Base-by-base conservation (phyloP, 2,888 invertebrate species). In the Ephialtes manifestator region DNA sequence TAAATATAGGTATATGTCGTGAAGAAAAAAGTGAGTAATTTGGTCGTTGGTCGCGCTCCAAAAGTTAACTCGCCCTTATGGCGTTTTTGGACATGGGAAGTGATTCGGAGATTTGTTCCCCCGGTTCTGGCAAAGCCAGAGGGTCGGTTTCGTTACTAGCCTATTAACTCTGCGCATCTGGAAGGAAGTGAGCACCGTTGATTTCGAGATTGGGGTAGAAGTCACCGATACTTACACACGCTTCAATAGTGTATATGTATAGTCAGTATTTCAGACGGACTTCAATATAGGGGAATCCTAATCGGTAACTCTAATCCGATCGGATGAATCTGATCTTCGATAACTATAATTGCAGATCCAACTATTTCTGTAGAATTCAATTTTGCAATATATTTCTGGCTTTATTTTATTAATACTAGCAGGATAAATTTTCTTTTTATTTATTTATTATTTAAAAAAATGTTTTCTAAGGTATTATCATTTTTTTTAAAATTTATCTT, bases 181-280 rank as follows among this genome's bases (percentile, higher is more conserved):
- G 74, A 75, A 88, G 89, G 89, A 90, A 89, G 87, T 87, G 84
- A 81, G 87, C 86, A 85, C 84, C 87, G 88, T 75, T 89, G 87
- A 81, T 84, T 87, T 86, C 84, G 83, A 65, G 65, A 75, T 78
- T 79, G 79, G 63, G 39, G 63, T 63, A 39, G 88, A 85, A 86
- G 84, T 83, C 74, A 68, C 24, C 15, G n/a, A 60, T 31, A 35
- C 15, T 63, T 18, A 35, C 39, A 39, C 39, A 39, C 35, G n/a
- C 2, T 39, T 39, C 10, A n/a, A 35, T 15, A 35, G 35, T 35
- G n/a, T 18, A n/a, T 35, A 18, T 8, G 18, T 39, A 20, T 20
- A 20, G 11, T 10, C 2, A 3, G 28, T 10, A 58, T 58, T 15
- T 4, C 63, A 18, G 39, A 39, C 35, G 5, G 15, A 60, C 2